Evolutionary conservation across 2,113 vertebrate species (phyloP).

Genomic region (Sitta europaea): DNA sequence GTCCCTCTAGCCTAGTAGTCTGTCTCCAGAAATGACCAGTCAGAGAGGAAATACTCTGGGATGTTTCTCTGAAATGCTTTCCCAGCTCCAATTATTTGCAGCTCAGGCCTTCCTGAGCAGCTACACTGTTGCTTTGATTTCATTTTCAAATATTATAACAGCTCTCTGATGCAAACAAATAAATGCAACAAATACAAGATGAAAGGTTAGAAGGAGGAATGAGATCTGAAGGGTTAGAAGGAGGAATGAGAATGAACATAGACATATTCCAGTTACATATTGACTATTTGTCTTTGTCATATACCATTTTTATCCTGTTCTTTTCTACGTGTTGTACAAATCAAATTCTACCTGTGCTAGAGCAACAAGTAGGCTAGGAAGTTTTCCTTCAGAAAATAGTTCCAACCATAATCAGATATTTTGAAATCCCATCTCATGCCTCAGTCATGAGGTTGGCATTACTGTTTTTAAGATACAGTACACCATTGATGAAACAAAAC

Average conservation of each 20-base stretch:
- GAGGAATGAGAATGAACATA: no score
- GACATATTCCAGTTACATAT: not conserved
- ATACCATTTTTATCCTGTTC: not conserved
- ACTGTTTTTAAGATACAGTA: constrained; percentile 67
- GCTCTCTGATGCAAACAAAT: not conserved
- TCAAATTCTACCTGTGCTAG: not conserved
- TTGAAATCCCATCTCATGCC: constrained; percentile 31
- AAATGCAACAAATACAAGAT: not conserved
- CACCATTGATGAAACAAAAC: constrained; percentile 69
- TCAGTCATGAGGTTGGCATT: constrained; percentile 68
- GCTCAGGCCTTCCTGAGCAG: not conserved
- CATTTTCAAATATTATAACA: not conserved
- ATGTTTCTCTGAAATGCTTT: constrained; percentile 17
- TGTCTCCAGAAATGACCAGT: not conserved
- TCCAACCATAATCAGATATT: constrained; percentile 23
- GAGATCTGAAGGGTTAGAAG: not conserved
- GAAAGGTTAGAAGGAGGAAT: not conserved
- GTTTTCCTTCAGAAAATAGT: constrained; percentile 33
- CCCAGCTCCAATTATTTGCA: not conserved
- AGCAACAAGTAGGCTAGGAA: constrained; percentile 21
- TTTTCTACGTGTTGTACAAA: constrained; percentile 10
- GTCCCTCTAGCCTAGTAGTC: not conserved
- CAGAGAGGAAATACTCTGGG: not conserved
- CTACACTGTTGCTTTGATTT: not conserved
- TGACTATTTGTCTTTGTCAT: not conserved